Evolutionary conservation across 1,140 invertebrate genomes (phyloP), one percentile per base, ranked within the genome.

Genomic region (Tetranychus cinnabarinus): DNA sequence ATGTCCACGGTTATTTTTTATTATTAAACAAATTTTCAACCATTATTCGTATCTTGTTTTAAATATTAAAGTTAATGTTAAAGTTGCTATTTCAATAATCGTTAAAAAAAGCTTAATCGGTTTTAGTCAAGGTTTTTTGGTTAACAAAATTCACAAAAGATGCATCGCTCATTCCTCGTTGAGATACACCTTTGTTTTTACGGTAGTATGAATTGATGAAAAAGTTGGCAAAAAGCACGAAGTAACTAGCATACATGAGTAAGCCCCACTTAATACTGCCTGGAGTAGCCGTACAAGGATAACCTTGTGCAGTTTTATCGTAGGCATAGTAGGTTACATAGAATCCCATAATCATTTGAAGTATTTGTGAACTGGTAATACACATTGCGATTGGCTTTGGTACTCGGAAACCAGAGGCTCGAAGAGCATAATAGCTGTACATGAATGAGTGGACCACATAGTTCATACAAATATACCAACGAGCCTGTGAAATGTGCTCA

Each of bases 391-490:
- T 67, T 58, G 63, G 69, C 55, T 72, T 72, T 33, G 77, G 77
- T 39, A 77, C 62, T 34, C 67, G 63, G 61, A 78, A 67, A 61
- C 69, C 69, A 60, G 77, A 63, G 1, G 76, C 74, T 61, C 72
- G 66, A 12, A 77, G 65, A 31, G 75, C 70, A 67, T 79, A 79
- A 68, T 79, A 79, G 35, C 85, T 81, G 75, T 97, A 97, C 95
- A 98, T 98, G 65, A 95, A 77, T 63, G 89, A 87, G 75, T 98
- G 95, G 34, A 98, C 91, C 66, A 83, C 85, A 73, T 91, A 98
- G 75, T 98, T 98, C 86, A 98, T 95, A n/a, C 90, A 86, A 69
- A 97, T 87, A 73, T 93, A 97, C 92, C 93, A 98, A 56, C 90
- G 79, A 55, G 89, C 93, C 6, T 88, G 88, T 15, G 90, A 84